These are phyloP conservation scores for Coenonympha arcania DNA, from an alignment of 2,888 invertebrate species.

Conservation along the genomic window DNA sequence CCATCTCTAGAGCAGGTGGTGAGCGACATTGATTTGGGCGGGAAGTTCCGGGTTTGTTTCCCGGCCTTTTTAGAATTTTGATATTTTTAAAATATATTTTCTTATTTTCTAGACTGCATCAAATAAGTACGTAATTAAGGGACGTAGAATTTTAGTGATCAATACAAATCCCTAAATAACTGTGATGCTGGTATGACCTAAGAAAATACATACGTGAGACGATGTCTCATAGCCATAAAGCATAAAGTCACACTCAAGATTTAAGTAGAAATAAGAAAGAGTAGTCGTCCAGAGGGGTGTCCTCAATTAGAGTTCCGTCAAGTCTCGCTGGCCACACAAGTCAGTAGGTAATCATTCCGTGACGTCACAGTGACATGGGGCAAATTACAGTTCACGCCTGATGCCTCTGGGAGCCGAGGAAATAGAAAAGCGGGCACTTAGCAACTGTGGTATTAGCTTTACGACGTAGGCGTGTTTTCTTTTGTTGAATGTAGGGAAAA, in stretches of 20 bases:
- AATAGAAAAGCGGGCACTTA: slow-evolving; percentile 3
- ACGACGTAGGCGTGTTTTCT: background rate
- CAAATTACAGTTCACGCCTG: slow-evolving; percentile 37
- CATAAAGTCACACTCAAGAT: background rate
- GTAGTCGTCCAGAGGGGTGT: background rate
- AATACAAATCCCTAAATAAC: no score
- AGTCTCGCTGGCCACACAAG: background rate
- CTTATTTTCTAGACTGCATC: no score
- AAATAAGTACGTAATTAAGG: no score
- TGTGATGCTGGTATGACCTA: no score
- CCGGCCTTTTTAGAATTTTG: no score
- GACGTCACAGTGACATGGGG: slow-evolving; percentile 30
- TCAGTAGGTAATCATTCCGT: slow-evolving; percentile 11
- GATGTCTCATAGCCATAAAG: no score
- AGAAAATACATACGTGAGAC: no score
- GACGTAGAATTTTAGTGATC: no score
- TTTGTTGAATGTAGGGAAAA: background rate
- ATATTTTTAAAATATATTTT: no score
- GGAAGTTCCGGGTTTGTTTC: no score
- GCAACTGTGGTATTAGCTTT: background rate
- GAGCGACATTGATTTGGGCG: no score
- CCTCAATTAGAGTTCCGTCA: slow-evolving; percentile 5
- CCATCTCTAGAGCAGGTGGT: no score
- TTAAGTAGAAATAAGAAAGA: background rate
- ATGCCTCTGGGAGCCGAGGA: background rate